These are phyloP conservation scores for Zygothrica quintamaculata DNA, from an alignment of 2,888 invertebrate genomes.

Conservation along the genomic window DNA sequence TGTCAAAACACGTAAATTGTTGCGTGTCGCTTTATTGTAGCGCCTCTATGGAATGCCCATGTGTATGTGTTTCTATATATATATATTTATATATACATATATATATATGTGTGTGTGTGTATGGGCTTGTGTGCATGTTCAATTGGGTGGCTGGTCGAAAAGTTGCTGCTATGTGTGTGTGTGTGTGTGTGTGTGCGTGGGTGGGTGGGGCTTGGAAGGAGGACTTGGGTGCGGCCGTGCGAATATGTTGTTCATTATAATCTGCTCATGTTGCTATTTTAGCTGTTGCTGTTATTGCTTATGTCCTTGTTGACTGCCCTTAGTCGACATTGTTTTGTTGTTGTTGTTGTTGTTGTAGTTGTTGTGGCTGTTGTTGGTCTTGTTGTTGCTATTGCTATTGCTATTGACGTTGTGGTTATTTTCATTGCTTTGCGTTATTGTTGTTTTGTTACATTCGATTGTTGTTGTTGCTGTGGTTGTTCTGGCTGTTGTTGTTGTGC, in stretches of 20 bases:
- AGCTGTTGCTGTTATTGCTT: conserved; percentile 76
- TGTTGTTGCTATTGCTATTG: conserved; percentile 44
- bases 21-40: conserved; percentile 70
- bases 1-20: conserved; percentile 79
- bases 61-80: conserved; percentile 9
- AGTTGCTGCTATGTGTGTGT: conserved; percentile 14
- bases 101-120: not conserved
- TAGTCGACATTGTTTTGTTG: conserved; percentile 43
- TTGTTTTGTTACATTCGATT: conserved; percentile 66
- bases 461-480: conserved; percentile 43
- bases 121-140: conserved; percentile 2
- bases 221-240: conserved; percentile 73
- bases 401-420: conserved; percentile 71
- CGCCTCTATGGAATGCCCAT: conserved; percentile 6
- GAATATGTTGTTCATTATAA: conserved; percentile 80
- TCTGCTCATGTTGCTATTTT: conserved; percentile 79
- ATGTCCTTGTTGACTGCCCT: conserved; percentile 62
- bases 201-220: conserved; percentile 24
- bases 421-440: conserved; percentile 75
- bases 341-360: conserved; percentile 50
- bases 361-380: conserved; percentile 76
- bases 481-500: conserved; percentile 26
- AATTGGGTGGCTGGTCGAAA: conserved; percentile 6
- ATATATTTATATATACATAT: too few species aligned
- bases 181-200: conserved; percentile 10